Percentiles rank a stretch among this genome's conserved stretches.
Conservation (phyloP, 2,888 invertebrate genomes). For the Scaptomyza parva region DNA sequence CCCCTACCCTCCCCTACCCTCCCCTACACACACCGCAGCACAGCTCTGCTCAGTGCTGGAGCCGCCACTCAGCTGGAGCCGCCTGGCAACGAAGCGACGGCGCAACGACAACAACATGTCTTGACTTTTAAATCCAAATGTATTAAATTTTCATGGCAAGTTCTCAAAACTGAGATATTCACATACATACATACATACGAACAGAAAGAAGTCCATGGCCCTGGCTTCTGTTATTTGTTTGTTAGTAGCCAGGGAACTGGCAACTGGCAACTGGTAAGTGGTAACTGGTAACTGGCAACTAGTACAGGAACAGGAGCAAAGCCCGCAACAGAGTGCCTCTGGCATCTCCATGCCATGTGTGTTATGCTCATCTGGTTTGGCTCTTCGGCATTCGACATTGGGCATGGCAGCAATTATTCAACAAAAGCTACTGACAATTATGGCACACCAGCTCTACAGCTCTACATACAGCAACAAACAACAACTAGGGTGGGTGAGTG, state of each 20-base stretch:
- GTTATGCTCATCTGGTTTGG: conserved; percentile 56
- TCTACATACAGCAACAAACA: conserved; percentile 48
- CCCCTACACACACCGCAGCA: too few species aligned
- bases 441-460: conserved; percentile 66
- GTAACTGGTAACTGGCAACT: conserved; percentile 2
- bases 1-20: too few species aligned
- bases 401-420: conserved; percentile 79
- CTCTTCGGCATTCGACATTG: conserved; percentile 72
- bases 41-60: not conserved
- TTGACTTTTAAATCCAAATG: conserved; percentile 79
- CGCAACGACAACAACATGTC: conserved; percentile 64
- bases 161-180: conserved; percentile 51
- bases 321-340: conserved; percentile 50
- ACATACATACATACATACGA: not conserved
- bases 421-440: conserved; percentile 80
- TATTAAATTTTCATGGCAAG: conserved; percentile 74
- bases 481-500: conserved; percentile 14
- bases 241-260: conserved; percentile 23
- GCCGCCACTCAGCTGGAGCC: conserved; percentile 10
- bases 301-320: conserved; percentile 11
- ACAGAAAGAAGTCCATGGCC: conserved; percentile 25
- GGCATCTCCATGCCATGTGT: conserved; percentile 48
- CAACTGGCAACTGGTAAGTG: conserved; percentile 4
- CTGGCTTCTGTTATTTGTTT: conserved; percentile 46
- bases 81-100: conserved; percentile 65